These are phyloP conservation scores for Manis crassicaudata DNA, from an alignment of 2,797 vertebrate genomes.

Conservation along the genomic window DNA sequence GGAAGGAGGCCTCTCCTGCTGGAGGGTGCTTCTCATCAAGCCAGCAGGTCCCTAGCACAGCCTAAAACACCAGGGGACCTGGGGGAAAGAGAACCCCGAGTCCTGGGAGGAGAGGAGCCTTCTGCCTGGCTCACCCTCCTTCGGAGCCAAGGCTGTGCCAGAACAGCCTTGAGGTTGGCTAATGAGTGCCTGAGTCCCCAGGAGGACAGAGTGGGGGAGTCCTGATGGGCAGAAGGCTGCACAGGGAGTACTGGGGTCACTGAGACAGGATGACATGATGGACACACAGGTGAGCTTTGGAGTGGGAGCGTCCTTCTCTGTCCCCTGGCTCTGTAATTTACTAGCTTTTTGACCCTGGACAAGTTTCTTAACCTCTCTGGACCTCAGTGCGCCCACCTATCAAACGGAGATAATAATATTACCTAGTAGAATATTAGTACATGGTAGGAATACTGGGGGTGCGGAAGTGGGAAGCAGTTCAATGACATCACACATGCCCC, in stretches of 20 bases:
- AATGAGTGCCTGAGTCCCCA: neutral
- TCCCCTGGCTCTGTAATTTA: neutral
- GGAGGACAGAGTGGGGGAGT: neutral
- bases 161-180: neutral
- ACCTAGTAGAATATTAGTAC: neutral
- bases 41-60: neutral
- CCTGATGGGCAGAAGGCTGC: neutral
- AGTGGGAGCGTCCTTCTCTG: neutral
- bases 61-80: neutral
- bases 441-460: too few species aligned
- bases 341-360: neutral
- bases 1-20: neutral
- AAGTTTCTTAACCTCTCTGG: constrained; percentile 18
- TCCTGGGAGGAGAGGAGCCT: neutral
- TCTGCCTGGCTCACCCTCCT: neutral
- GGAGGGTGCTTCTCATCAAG: neutral
- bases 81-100: neutral
- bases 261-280: neutral
- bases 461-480: fast-evolving
- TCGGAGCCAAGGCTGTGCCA: neutral
- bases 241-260: neutral
- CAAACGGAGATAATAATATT: neutral
- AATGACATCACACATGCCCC: neutral
- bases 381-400: neutral
- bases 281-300: neutral